phyloP scores from a whole-genome alignment of 2,113 vertebrate genomes.

The Oncorhynchus clarkii region DNA sequence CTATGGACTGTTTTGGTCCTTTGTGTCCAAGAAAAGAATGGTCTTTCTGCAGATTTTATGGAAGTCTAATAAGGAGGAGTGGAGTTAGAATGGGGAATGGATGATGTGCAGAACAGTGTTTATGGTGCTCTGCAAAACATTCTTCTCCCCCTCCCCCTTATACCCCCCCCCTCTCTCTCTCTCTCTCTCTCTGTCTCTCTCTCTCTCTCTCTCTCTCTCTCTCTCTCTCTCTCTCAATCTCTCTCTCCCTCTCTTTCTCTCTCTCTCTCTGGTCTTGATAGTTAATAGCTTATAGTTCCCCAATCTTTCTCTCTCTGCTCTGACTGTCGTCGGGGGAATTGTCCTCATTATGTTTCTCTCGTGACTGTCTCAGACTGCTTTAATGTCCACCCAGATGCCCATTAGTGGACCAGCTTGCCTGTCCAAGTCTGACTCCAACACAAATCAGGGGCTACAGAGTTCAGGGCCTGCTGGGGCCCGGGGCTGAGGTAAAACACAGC shows the following conservation, averaged over 20 bases:
- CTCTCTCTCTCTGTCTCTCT: slow-evolving; percentile 1
- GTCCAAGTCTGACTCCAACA: slow-evolving; percentile 55
- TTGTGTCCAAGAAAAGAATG: no score
- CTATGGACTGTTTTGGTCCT: no score
- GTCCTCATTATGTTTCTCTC: slow-evolving; percentile 60
- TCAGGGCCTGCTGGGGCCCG: background rate
- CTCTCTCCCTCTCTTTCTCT: background rate
- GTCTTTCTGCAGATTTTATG: no score
- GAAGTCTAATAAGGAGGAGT: background rate
- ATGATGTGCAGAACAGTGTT: background rate
- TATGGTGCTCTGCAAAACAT: background rate
- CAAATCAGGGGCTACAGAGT: slow-evolving; percentile 63
- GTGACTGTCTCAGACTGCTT: slow-evolving; percentile 36
- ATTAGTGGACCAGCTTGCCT: slow-evolving; percentile 63
- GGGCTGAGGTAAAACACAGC: background rate
- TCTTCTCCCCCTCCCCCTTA: background rate
- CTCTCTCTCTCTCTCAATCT: background rate
- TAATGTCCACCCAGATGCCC: slow-evolving; percentile 65
- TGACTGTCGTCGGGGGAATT: slow-evolving; percentile 27
- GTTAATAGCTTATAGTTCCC: slow-evolving; percentile 1
- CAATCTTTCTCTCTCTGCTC: background rate
- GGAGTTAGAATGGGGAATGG: slow-evolving; percentile 8
- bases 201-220: background rate
- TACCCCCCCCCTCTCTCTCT: background rate
- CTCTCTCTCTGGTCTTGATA: background rate